Evolutionary conservation across 2,888 invertebrate genomes (phyloP), one percentile per base, ranked within the genome.

Genomic region (Sthenelais limicola): DNA sequence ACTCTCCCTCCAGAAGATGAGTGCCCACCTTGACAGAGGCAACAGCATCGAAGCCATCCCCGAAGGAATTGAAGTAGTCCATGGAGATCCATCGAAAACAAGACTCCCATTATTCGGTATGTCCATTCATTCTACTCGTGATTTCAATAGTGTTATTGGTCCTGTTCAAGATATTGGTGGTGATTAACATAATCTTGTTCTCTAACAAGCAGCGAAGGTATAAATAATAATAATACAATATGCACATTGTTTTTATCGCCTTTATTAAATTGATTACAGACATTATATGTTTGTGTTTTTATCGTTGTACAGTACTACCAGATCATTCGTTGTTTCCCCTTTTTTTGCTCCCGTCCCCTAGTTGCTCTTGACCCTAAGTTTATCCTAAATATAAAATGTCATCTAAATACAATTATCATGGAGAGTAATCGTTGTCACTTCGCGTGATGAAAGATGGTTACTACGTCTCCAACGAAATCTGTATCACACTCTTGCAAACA

Each of bases 91-190:
- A 0, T 75, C 58, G 48, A 82, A 82, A 66, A 82, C 86, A 15
- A 81, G 84, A 66, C 80, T 87, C 69, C 87, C 87, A 0, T 76
- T 87, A 1, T 87, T 87, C 74, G 87, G 87, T 87, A 81, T 82
- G 86, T 80, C 3, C 12, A 12, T 43, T 43, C 9, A 18, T 43
- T 18, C 9, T 43, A 43, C 12, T 43, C 15, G 9, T 43, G 9
- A 12, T 43, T 43, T 51, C 7, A 21, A 12, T 5, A 21, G 9
- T 43, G 43, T 43, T 43, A 15, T 43, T 43, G 43, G 9, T 43
- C 12, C 43, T 43, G 43, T 43, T 43, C 12, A 12, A 9, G 43
- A 9, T 43, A 15, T 43, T 43, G 43, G 9, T 15, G 43, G 9
- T 43, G 43, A 12, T n/a, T n/a, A n/a, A n/a, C n/a, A n/a, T 9